These are phyloP conservation scores for Sylvilagus bachmani DNA, from an alignment of 2,113 vertebrate genomes.

Conservation along the genomic window DNA sequence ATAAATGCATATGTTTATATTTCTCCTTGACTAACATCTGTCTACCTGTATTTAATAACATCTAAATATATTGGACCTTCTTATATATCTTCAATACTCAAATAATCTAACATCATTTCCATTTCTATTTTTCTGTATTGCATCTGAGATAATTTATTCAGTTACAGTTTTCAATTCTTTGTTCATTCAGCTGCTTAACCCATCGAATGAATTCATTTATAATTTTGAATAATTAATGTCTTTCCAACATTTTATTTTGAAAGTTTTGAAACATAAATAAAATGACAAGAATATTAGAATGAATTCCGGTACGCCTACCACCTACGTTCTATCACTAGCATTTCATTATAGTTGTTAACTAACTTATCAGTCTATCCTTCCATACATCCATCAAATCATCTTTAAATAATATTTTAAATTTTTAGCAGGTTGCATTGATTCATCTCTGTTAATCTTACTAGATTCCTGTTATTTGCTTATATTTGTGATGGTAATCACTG, in stretches of 20 bases:
- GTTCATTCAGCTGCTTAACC: background rate
- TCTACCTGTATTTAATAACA: background rate
- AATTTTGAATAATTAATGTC: slow-evolving; percentile 23
- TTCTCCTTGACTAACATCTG: background rate
- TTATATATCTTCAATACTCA: background rate
- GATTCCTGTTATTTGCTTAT: background rate
- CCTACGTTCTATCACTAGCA: background rate
- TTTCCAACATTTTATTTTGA: background rate
- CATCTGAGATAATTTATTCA: background rate
- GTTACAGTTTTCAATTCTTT: background rate
- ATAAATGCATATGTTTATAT: background rate
- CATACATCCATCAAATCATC: background rate
- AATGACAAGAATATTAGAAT: background rate
- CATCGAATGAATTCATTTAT: background rate
- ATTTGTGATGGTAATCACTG: background rate
- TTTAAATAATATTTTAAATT: slow-evolving; percentile 17
- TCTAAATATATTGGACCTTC: background rate
- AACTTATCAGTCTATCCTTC: background rate
- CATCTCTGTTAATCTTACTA: background rate
- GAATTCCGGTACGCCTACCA: background rate
- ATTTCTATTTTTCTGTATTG: background rate
- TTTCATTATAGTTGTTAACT: background rate
- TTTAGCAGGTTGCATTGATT: background rate
- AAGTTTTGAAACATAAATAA: background rate
- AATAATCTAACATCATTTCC: background rate